A percentile compares a stretch with the other conserved stretches of the same genome.
Conservation (phyloP, 2,113 vertebrate genomes). For the Agelaius phoeniceus region DNA sequence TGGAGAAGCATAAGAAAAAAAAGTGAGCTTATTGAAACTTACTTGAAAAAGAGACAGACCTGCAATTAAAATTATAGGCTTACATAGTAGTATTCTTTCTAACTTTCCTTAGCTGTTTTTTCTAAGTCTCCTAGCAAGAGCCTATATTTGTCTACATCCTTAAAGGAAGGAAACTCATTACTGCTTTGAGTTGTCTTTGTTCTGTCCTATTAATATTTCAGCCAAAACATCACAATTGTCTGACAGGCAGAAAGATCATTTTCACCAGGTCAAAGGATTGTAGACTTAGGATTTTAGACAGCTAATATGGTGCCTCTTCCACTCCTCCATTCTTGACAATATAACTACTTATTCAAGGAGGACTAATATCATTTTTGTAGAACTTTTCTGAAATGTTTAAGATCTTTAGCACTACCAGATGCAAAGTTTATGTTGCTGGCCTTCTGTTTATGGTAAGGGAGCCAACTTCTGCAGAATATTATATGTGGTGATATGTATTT, state of each 20-base stretch:
- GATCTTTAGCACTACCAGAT: background rate
- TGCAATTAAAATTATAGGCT: background rate
- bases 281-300: background rate
- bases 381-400: background rate
- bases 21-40: background rate
- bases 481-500: background rate
- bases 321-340: background rate
- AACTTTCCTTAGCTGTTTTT: background rate
- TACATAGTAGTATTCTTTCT: background rate
- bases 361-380: background rate
- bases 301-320: background rate
- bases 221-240: background rate
- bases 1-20: background rate
- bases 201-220: background rate
- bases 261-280: background rate
- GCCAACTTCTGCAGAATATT: background rate
- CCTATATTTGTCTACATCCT: background rate
- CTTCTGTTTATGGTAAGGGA: background rate
- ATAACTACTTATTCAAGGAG: background rate
- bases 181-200: background rate
- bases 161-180: background rate
- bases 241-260: background rate
- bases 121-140: background rate
- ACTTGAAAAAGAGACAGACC: background rate
- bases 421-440: background rate